These are phyloP conservation scores for Brachionus manjavacas DNA, from an alignment of 1,140 invertebrate genomes.

Conservation along the genomic window DNA sequence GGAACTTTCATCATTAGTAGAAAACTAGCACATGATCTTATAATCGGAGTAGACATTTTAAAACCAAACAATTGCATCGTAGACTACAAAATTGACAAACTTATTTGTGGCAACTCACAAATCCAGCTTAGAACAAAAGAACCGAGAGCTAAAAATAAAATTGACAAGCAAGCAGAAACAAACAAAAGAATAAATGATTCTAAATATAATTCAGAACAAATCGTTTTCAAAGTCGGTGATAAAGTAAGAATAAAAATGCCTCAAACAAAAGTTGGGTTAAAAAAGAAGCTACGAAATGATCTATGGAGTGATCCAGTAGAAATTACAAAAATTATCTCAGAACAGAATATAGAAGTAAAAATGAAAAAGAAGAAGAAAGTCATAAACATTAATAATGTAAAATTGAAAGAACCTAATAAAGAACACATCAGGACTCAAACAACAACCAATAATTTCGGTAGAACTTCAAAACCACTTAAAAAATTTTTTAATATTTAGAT, in stretches of 20 bases:
- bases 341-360: neutral
- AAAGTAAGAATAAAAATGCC: neutral
- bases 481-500: neutral
- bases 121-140: neutral
- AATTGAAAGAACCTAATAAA: neutral
- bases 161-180: neutral
- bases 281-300: neutral
- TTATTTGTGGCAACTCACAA: neutral
- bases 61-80: neutral
- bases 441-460: neutral
- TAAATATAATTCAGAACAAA: neutral
- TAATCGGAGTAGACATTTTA: neutral
- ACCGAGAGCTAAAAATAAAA: neutral
- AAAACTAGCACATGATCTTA: too few relatives aligned
- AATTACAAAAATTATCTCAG: constrained; percentile 14
- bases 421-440: neutral
- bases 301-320: neutral
- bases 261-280: constrained; percentile 2
- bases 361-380: neutral
- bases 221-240: neutral
- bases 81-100: neutral
- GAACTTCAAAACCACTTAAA: neutral
- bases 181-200: constrained; percentile 9
- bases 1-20: neutral
- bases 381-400: neutral